These are phyloP conservation scores for Cheilinus undulatus DNA, from an alignment of 2,113 vertebrate genomes.

Conservation along the genomic window DNA sequence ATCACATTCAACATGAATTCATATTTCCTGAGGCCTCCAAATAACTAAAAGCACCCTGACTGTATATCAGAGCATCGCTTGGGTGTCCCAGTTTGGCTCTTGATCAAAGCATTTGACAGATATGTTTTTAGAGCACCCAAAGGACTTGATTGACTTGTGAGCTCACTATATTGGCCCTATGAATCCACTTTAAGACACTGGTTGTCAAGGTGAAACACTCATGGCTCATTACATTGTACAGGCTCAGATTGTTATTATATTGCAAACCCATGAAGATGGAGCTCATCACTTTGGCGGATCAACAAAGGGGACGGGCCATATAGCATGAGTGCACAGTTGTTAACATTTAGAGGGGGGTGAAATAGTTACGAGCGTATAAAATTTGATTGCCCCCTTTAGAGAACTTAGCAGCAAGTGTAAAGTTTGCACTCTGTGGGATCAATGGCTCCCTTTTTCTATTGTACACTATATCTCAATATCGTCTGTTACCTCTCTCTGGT, in stretches of 20 bases:
- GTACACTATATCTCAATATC: constrained; percentile 75
- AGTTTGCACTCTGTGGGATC: constrained; percentile 79
- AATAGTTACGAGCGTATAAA: constrained; percentile 83
- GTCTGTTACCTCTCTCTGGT: constrained; percentile 59
- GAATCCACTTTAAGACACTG: constrained; percentile 62
- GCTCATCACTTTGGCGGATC: constrained; percentile 47
- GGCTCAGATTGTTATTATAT: constrained; percentile 64
- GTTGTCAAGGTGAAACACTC: constrained; percentile 58
- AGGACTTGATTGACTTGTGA: constrained; percentile 61
- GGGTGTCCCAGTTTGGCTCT: constrained; percentile 39
- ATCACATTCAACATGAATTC: no score
- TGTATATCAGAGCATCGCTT: constrained; percentile 23
- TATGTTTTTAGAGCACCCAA: constrained; percentile 57
- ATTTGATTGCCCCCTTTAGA: constrained; percentile 82
- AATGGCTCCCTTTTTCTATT: constrained; percentile 78
- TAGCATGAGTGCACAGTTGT: constrained; percentile 77
- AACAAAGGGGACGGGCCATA: constrained; percentile 71
- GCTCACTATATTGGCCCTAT: constrained; percentile 57
- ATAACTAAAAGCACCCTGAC: background rate
- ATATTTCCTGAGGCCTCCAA: no score
- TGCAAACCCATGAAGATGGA: constrained; percentile 66
- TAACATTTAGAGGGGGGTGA: constrained; percentile 82
- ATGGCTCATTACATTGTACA: constrained; percentile 30
- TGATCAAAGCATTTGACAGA: constrained; percentile 52
- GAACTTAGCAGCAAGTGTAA: constrained; percentile 80